These are phyloP conservation scores for Agrochola lota DNA, from an alignment of 2,888 invertebrate genomes.

Conservation along the genomic window DNA sequence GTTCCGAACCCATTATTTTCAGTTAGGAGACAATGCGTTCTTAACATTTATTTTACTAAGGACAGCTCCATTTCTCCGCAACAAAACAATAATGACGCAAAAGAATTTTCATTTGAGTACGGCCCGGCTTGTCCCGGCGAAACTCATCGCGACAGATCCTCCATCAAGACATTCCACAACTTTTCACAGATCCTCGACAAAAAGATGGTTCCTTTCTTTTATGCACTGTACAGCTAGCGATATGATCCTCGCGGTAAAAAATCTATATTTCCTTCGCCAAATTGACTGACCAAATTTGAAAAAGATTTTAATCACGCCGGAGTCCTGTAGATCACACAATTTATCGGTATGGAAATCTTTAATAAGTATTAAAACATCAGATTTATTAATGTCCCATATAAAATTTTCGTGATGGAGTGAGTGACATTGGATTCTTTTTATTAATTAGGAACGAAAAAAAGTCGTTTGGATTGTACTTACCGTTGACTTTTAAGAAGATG, in stretches of 20 bases:
- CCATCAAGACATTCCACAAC: slow-evolving; percentile 86
- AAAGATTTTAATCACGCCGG: slow-evolving; percentile 64
- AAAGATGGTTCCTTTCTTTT: slow-evolving; percentile 75
- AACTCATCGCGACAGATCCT: slow-evolving; percentile 75
- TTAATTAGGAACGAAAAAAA: slow-evolving; percentile 37
- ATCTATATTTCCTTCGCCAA: slow-evolving; percentile 68
- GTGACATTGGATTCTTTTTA: slow-evolving; percentile 38
- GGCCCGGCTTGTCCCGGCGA: slow-evolving; percentile 73
- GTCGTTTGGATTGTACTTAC: slow-evolving; percentile 88
- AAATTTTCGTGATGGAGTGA: slow-evolving; percentile 18
- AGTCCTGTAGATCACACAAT: slow-evolving; percentile 51
- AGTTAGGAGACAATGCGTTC: slow-evolving; percentile 61
- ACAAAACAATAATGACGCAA: slow-evolving; percentile 84
- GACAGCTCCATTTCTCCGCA: slow-evolving; percentile 72
- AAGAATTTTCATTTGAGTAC: slow-evolving; percentile 87
- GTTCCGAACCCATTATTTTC: slow-evolving; percentile 52
- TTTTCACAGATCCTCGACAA: slow-evolving; percentile 82
- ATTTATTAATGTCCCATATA: slow-evolving; percentile 12
- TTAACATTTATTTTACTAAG: slow-evolving; percentile 69
- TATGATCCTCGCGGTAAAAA: slow-evolving; percentile 66
- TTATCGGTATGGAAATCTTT: slow-evolving; percentile 57
- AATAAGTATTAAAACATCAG: slow-evolving; percentile 33
- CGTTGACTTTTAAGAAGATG: slow-evolving; percentile 96
- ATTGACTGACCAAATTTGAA: slow-evolving; percentile 60
- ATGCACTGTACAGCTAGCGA: slow-evolving; percentile 68